A percentile compares a stretch with the other conserved stretches of the same genome.
phyloP scores from a whole-genome alignment of 2,113 vertebrate species.

The Okapia johnstoni region DNA sequence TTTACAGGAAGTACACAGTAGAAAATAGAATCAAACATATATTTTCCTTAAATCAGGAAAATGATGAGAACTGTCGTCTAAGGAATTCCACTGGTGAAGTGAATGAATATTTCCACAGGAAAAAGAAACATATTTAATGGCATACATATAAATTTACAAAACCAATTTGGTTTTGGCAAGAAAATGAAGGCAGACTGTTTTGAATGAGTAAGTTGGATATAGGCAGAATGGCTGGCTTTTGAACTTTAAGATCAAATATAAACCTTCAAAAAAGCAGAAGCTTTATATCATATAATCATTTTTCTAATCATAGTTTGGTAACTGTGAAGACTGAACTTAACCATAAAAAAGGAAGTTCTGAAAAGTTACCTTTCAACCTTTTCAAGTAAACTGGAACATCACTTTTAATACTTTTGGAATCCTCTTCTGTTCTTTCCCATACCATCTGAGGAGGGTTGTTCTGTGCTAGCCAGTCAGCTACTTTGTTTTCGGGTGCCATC shows the following conservation, averaged over 20 bases:
- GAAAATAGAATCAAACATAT: background rate
- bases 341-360: constrained; percentile 55
- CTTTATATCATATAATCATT: constrained; percentile 7
- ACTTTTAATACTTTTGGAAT: constrained; percentile 98
- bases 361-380: constrained; percentile 93
- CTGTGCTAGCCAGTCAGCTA: constrained; percentile 98
- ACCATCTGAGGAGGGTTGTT: constrained; percentile 94
- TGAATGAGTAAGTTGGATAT: constrained; percentile 16
- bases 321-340: constrained; percentile 31
- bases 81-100: background rate
- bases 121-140: constrained; percentile 16
- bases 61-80: background rate
- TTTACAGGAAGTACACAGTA: constrained; percentile 6
- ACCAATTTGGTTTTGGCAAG: constrained; percentile 50
- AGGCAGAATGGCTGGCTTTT: background rate
- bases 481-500: constrained; percentile 97
- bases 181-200: background rate
- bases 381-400: constrained; percentile 96
- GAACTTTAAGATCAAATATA: constrained; percentile 36
- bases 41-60: constrained; percentile 46
- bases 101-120: constrained; percentile 7
- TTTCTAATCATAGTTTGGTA: constrained; percentile 6
- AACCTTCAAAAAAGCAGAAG: constrained; percentile 24
- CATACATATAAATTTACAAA: constrained; percentile 45
- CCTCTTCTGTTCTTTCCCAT: constrained; percentile 93